Evolutionary conservation across 1,140 invertebrate species (phyloP).

Genomic region (Odontomachus brunneus): DNA sequence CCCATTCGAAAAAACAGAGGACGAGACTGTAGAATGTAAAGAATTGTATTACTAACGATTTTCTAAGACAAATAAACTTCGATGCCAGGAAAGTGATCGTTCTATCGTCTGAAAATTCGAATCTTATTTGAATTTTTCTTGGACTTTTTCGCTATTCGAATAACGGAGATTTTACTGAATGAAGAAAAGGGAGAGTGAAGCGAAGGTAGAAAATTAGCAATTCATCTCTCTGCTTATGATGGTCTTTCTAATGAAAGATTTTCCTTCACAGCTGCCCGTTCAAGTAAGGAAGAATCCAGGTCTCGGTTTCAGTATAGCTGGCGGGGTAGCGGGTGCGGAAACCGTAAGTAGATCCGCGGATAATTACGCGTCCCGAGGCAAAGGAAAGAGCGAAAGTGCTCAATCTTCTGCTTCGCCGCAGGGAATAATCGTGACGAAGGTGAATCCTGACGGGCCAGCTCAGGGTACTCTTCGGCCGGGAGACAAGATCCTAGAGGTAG

Average conservation of each 20-base stretch:
- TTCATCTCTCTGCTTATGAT: too few relatives aligned
- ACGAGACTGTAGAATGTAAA: not conserved
- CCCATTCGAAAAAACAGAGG: not conserved
- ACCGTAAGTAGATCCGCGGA: slow-evolving; percentile 75
- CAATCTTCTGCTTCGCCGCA: slow-evolving; percentile 66
- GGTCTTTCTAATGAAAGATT: not conserved
- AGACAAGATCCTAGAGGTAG: slow-evolving; percentile 88
- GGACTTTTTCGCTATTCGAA: too few relatives aligned
- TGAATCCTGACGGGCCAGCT: slow-evolving; percentile 86
- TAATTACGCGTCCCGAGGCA: not conserved
- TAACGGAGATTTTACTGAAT: too few relatives aligned
- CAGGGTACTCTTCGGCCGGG: slow-evolving; percentile 86
- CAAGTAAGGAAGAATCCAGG: slow-evolving; percentile 84
- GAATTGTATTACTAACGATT: too few relatives aligned
- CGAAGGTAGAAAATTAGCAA: too few relatives aligned
- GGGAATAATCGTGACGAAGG: slow-evolving; percentile 87
- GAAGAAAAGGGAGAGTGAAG: too few relatives aligned
- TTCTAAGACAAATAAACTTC: too few relatives aligned
- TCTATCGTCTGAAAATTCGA: too few relatives aligned
- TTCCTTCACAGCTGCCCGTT: slow-evolving; percentile 83
- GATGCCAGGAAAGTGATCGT: too few relatives aligned
- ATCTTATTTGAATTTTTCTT: too few relatives aligned
- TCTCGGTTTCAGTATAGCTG: slow-evolving; percentile 84
- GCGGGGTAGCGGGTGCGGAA: slow-evolving; percentile 81
- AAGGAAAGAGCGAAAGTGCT: not conserved